Evolutionary conservation across 2,797 vertebrate genomes (phyloP).

Genomic region (Threskiornis aethiopicus): DNA sequence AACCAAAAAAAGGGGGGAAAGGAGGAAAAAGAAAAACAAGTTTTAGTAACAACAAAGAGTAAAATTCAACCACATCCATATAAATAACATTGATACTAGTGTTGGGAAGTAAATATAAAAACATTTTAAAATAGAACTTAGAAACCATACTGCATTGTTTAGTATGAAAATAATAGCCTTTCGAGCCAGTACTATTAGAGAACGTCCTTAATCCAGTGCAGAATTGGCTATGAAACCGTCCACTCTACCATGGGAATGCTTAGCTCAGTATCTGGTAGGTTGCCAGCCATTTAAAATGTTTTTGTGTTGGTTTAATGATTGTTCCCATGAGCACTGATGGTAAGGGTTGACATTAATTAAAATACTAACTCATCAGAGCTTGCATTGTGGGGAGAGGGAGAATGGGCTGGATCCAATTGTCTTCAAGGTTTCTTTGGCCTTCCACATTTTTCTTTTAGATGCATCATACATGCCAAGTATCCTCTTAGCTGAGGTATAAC

Average conservation of each 20-base stretch:
- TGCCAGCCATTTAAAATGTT: conserved; percentile 77
- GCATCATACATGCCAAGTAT: conserved; percentile 22
- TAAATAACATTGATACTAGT: background rate
- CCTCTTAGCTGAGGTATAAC: conserved; percentile 21
- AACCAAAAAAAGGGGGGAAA: background rate
- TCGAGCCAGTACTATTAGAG: conserved; percentile 39
- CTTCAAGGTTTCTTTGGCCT: conserved; percentile 47
- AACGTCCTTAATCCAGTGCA: conserved; percentile 69
- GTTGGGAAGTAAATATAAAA: conserved; percentile 48
- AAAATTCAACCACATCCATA: conserved; percentile 6
- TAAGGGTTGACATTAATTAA: conserved; percentile 70
- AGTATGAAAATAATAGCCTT: conserved; percentile 62
- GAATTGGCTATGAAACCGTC: conserved; percentile 68
- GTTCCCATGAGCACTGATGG: conserved; percentile 61
- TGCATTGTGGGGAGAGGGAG: conserved; percentile 16
- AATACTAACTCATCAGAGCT: conserved; percentile 71
- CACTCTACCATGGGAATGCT: conserved; percentile 67
- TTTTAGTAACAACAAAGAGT: background rate
- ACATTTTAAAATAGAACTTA: conserved; percentile 46
- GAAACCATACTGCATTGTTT: conserved; percentile 49
- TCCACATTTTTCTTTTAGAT: conserved; percentile 32
- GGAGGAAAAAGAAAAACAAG: background rate
- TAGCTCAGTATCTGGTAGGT: conserved; percentile 70
- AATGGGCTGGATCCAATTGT: conserved; percentile 53
- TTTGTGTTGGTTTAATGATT: conserved; percentile 72